These are phyloP conservation scores for Hypselothyrea guttata DNA, from an alignment of 2,888 invertebrate species.

Conservation along the genomic window DNA sequence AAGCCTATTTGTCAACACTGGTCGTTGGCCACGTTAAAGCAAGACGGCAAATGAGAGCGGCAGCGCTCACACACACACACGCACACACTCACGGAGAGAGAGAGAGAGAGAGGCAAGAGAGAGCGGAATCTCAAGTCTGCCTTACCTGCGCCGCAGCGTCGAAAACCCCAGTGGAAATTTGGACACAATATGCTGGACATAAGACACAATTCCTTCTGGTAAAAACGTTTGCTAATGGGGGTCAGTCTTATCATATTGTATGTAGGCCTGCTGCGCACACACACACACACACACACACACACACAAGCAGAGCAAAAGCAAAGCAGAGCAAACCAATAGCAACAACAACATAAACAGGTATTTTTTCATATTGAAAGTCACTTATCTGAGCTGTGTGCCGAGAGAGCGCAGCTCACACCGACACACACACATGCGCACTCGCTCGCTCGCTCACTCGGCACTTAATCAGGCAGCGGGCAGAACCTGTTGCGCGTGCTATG, in stretches of 20 bases:
- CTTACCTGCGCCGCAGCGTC: conserved; percentile 45
- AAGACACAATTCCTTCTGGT: conserved; percentile 37
- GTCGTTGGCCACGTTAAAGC: conserved; percentile 48
- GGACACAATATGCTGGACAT: conserved; percentile 40
- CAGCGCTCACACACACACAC: conserved; percentile 16
- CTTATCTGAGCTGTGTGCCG: conserved; percentile 57
- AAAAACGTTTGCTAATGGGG: conserved; percentile 64
- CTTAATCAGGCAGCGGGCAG: conserved; percentile 62
- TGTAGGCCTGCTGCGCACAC: conserved; percentile 22
- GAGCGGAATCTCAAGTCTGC: conserved; percentile 50
- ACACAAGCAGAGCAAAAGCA: conserved; percentile 12
- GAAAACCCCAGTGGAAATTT: conserved; percentile 61
- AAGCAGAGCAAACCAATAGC: conserved; percentile 45
- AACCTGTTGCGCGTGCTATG: conserved; percentile 72
- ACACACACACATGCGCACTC: conserved; percentile 10
- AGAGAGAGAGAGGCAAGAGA: conserved; percentile 8
- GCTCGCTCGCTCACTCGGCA: conserved; percentile 38
- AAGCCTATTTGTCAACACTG: too few species aligned
- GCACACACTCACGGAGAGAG: neutral
- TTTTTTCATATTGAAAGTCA: conserved; percentile 66
- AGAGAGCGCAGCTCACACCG: conserved; percentile 22
- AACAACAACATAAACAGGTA: conserved; percentile 60
- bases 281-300: too few species aligned
- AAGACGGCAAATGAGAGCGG: conserved; percentile 22
- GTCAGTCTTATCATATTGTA: conserved; percentile 54